A percentile compares a stretch with the other conserved stretches of the same genome.
Conservation (phyloP, 2,797 vertebrate species). For the Myotis findleyi region DNA sequence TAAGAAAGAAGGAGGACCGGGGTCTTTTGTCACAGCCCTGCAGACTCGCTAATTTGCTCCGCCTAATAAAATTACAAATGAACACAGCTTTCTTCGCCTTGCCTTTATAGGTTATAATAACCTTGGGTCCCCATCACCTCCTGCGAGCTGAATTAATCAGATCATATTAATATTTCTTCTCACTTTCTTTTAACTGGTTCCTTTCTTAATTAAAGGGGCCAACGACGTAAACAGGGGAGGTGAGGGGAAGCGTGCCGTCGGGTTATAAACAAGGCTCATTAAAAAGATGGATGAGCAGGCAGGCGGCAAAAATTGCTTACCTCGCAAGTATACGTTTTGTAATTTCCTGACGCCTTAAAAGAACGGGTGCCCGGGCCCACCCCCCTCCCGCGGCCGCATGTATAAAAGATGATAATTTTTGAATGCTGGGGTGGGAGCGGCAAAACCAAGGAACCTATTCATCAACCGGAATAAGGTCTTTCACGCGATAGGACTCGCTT, state of each 20-base stretch:
- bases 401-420: conserved; percentile 92
- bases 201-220: conserved; percentile 94
- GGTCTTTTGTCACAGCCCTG: conserved; percentile 91
- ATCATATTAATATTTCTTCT: conserved; percentile 93
- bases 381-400: conserved; percentile 83
- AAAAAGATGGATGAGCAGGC: conserved; percentile 93
- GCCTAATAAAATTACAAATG: conserved; percentile 93
- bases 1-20: conserved; percentile 88
- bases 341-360: conserved; percentile 92
- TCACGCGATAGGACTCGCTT: conserved; percentile 74
- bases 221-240: conserved; percentile 93
- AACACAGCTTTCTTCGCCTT: conserved; percentile 90
- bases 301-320: conserved; percentile 92
- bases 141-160: conserved; percentile 93
- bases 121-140: conserved; percentile 92
- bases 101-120: conserved; percentile 94
- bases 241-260: conserved; percentile 89
- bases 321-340: conserved; percentile 91
- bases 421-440: conserved; percentile 83
- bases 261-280: conserved; percentile 95
- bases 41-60: conserved; percentile 91
- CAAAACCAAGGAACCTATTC: conserved; percentile 85
- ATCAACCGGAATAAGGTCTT: conserved; percentile 85
- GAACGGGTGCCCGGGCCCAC: conserved; percentile 89
- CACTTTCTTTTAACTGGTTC: conserved; percentile 93